phyloP scores from a whole-genome alignment of 2,113 vertebrate species.

The Astur gentilis region DNA sequence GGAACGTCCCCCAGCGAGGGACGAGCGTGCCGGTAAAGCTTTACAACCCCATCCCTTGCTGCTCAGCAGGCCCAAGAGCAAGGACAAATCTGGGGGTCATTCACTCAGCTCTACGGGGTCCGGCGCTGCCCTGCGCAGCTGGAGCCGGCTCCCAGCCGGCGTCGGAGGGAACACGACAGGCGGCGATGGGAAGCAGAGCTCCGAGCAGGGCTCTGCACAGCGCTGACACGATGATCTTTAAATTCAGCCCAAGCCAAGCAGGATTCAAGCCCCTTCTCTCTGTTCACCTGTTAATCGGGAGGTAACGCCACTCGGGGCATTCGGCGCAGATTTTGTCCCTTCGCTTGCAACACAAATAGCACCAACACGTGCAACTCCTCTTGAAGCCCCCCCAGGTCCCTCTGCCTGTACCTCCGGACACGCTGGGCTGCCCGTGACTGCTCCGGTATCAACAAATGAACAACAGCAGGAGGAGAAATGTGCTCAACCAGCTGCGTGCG shows the following conservation, averaged over 20 bases:
- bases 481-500: accelerated
- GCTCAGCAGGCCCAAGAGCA: background rate
- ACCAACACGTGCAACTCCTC: accelerated
- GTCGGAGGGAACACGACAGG: accelerated
- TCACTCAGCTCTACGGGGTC: accelerated
- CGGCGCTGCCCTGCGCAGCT: accelerated
- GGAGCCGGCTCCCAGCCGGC: background rate
- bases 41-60: no score
- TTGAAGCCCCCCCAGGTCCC: accelerated
- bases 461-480: background rate
- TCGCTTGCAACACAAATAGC: background rate
- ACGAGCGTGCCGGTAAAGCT: accelerated
- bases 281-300: background rate
- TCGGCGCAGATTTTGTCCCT: background rate
- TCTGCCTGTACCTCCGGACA: background rate
- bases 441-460: accelerated
- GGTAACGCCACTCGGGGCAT: accelerated
- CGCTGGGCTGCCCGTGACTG: accelerated
- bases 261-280: background rate
- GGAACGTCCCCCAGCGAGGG: accelerated
- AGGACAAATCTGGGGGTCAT: background rate
- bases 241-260: background rate
- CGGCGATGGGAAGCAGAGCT: background rate
- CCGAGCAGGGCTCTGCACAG: background rate
- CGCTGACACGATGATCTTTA: background rate